Evolutionary conservation across 2,888 invertebrate species (phyloP), one percentile per base, ranked within the genome.

Genomic region (Drosophila suboccidentalis): DNA sequence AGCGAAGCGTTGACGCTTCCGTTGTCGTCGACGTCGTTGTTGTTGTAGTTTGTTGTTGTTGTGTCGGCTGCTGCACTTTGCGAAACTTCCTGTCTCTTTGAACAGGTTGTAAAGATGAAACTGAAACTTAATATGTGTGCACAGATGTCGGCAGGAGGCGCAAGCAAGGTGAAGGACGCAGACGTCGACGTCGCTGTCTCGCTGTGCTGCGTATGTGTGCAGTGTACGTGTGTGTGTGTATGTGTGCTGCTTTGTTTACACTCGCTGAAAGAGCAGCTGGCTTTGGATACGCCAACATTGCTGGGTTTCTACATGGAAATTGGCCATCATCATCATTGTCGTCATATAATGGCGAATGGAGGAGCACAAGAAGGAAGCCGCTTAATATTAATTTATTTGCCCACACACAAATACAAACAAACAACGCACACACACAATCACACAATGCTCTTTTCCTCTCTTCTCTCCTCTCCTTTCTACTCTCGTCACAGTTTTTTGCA

Each of bases 161-260:
- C 90, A 89, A 88, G 85, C 90, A 89, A 88, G 76, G 84, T 90
- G 86, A 84, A 90, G 89, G 89, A 90, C 82, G 66, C 57, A 64
- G 32, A 32, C 47, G 47, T 29, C 29, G 74, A 80, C 81, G 82
- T 71, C 72, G 50, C 43, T 74, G 62, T 61, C 62, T 59, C 49
- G 41, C 43, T 64, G 59, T 54, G 41, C 39, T 61, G 60, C 55
- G 41, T 67, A 34, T 50, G 19, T 10, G 39, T 47, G 17, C 29
- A 8, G 29, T 57, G 43, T 51, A 32, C 66, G 41, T 50, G 22
- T 22, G 22, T 22, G 22, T 22, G 22, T 54, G 38, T 62, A n/a
- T 46, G 38, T 63, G 29, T 66, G 61, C 19, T 41, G 84, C 88
- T 82, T 84, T 84, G 90, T 84, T 84, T 84, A 84, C 84, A 83